Percentiles rank a stretch among this genome's conserved stretches.
Evolutionary conservation across 2,888 invertebrate species (phyloP).

Genomic region (Agriopis leucophaearia): DNA sequence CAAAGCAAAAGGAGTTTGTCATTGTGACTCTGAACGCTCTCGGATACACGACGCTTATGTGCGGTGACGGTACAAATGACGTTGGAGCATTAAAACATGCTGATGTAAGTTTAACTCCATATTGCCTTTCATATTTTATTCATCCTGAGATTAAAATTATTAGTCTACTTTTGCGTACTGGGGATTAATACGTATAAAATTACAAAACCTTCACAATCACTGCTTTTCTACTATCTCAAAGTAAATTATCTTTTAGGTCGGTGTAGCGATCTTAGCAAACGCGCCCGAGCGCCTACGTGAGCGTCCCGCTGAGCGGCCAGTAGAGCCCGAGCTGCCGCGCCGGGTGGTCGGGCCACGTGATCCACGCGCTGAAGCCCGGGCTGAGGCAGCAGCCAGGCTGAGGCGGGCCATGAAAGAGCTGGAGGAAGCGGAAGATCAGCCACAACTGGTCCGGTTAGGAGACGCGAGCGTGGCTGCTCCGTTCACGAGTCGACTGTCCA

Average conservation of each 20-base stretch:
- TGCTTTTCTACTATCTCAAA: too few species aligned
- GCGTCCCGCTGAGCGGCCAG: constrained; percentile 83
- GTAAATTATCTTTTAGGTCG: constrained; percentile 76
- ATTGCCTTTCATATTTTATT: constrained; percentile 18
- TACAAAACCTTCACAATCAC: too few species aligned
- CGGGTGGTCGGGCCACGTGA: constrained; percentile 47
- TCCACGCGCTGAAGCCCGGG: constrained; percentile 66
- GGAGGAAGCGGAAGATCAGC: constrained; percentile 92
- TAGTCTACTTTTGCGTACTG: too few species aligned
- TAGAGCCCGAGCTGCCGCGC: constrained; percentile 87
- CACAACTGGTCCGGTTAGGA: constrained; percentile 96
- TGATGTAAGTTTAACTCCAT: constrained; percentile 89
- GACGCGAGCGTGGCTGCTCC: constrained; percentile 99
- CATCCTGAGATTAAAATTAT: background rate
- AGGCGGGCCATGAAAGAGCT: constrained; percentile 93
- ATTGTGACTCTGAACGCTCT: constrained; percentile 95
- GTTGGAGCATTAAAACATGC: constrained; percentile 99
- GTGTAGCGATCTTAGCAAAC: constrained; percentile 95
- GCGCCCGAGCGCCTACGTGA: constrained; percentile 87
- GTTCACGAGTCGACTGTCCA: constrained; percentile 98
- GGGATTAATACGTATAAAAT: too few species aligned
- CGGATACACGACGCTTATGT: constrained; percentile 98
- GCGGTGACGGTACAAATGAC: constrained; percentile 99
- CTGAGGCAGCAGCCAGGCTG: constrained; percentile 79
- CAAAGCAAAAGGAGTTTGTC: constrained; percentile 99